Base-by-base conservation (phyloP, 2,113 vertebrate genomes). In the human (Homo sapiens) region DNA sequence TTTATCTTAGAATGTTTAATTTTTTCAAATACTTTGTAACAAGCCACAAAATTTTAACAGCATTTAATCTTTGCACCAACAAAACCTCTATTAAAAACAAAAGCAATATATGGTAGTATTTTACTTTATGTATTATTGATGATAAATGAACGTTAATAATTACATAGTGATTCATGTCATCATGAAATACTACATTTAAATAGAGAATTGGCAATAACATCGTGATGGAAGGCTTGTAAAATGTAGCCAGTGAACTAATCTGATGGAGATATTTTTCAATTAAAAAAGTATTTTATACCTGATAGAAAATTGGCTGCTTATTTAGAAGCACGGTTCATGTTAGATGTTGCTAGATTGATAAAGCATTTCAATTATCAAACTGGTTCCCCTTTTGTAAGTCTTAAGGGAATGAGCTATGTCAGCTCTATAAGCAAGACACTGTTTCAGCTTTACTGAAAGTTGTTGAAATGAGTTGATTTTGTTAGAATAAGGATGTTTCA, bases 51-150 rank as follows among this genome's bases (percentile, higher is more conserved):
- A 55, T 75, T 92, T 73, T 30, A 96, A 89, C 25, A 66, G 43
- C 20, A 27, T 79, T 81, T 89, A 85, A 84, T 82, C 76, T 89
- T 94, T 78, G 25, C 10, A 16, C 70, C 48, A 79, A 82, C 55
- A 82, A 87, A 30, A 9, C 59, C 81, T 91, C 32, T 52, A 30
- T 43, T 43, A 70, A 55, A 79, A 86, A 78, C 72, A 78, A 91
- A 84, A 93, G 45, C 85, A 50, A 5, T 23, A 32, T 38, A 55
- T 18, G 22, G 45, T 86, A 72, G 73, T 91, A 52, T 78, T 82
- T 88, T 90, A 66, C 89, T 85, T 84, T 80, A 78, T 76, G 35
- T 90, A n/a, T 96, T 96, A 86, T 79, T 86, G 35, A 82, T 94
- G 30, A 45, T 59, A 57, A 79, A 32, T 96, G 72, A 86, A 92